Conservation (phyloP, 2,888 invertebrate species). For the Diaperis boleti region DNA sequence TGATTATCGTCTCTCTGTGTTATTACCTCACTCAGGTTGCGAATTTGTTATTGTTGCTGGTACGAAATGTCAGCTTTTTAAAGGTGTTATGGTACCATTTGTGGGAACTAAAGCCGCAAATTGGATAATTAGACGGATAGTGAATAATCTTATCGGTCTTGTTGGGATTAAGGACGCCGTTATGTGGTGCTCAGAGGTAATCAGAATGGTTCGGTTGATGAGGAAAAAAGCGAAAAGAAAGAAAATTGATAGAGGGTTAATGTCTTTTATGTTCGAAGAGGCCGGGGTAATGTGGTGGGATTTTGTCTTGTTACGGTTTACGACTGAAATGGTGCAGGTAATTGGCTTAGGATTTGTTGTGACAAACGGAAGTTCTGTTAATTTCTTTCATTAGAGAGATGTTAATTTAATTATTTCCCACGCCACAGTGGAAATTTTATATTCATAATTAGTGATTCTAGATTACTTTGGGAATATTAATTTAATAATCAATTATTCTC, state of each 20-base stretch:
- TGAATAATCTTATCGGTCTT: slow-evolving; percentile 7
- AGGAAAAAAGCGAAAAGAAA: not conserved
- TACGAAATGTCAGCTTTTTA: slow-evolving; percentile 12
- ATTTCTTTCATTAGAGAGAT: not conserved
- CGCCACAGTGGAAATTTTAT: too few species aligned
- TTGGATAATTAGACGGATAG: slow-evolving; percentile 11
- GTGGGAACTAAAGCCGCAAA: slow-evolving; percentile 3
- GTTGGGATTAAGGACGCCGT: not conserved
- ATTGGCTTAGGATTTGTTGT: not conserved
- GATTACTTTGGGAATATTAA: too few species aligned
- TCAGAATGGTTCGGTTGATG: not conserved
- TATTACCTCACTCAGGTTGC: slow-evolving; percentile 10
- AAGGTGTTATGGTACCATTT: slow-evolving; percentile 1
- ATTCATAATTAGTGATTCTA: too few species aligned
- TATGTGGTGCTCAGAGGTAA: not conserved
- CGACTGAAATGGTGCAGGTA: not conserved
- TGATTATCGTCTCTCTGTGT: slow-evolving; percentile 22
- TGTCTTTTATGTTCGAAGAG: not conserved
- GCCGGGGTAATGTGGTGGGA: not conserved
- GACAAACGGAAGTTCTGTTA: not conserved
- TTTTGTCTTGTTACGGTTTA: not conserved
- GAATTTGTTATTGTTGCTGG: not conserved
- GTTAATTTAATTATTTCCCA: too few species aligned
- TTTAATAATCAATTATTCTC: too few species aligned
- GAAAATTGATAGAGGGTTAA: not conserved